Evolutionary conservation across 2,888 invertebrate species (phyloP).

Genomic region (Lepidochitona cinerea): DNA sequence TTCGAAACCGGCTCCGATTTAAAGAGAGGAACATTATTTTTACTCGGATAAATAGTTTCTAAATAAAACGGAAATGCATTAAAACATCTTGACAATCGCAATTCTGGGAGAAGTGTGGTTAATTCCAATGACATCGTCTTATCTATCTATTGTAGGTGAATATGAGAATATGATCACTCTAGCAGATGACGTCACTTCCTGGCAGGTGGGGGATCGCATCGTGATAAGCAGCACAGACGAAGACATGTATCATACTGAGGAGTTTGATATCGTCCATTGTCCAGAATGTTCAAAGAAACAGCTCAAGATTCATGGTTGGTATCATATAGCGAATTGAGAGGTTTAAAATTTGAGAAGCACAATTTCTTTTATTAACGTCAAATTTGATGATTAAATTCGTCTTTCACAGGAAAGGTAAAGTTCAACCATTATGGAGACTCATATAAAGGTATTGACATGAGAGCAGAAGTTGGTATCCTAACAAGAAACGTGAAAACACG

Average conservation of each 20-base stretch:
- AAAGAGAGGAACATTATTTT: too few relatives aligned
- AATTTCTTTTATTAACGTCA: not conserved
- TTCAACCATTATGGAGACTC: conserved; percentile 40
- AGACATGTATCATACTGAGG: conserved; percentile 23
- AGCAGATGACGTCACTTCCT: conserved; percentile 3
- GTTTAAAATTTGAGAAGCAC: not conserved
- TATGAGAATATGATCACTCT: not conserved
- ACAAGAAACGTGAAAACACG: conserved; percentile 44
- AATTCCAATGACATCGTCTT: too few relatives aligned
- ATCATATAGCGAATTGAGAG: not conserved
- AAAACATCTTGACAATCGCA: too few relatives aligned
- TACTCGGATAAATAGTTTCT: too few relatives aligned
- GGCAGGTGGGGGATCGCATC: conserved; percentile 20
- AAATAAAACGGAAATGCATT: too few relatives aligned
- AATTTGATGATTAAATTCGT: not conserved
- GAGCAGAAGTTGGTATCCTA: conserved; percentile 50
- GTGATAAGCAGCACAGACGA: conserved; percentile 28
- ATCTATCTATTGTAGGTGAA: not conserved
- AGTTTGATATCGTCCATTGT: conserved; percentile 16
- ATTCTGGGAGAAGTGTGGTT: too few relatives aligned
- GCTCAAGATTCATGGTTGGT: conserved; percentile 17
- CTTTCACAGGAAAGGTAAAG: not conserved
- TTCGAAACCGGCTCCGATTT: too few relatives aligned
- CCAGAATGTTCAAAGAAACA: conserved; percentile 9
- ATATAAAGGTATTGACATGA: conserved; percentile 42